These are phyloP conservation scores for Minunthozetes semirufus DNA, from an alignment of 2,888 invertebrate genomes.

Conservation along the genomic window DNA sequence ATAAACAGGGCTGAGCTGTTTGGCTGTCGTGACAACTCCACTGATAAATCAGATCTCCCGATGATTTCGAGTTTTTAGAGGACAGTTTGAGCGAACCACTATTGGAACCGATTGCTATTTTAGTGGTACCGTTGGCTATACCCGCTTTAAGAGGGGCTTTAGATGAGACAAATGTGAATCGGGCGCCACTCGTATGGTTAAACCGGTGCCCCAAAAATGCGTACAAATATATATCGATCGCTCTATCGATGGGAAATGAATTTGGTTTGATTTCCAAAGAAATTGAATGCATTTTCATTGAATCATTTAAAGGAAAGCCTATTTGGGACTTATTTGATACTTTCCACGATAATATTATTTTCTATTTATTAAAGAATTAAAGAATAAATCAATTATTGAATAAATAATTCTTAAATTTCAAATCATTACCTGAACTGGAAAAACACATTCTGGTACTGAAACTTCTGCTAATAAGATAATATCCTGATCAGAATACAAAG, in stretches of 20 bases:
- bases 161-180: slow-evolving; percentile 24
- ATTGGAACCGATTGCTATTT: slow-evolving; percentile 34
- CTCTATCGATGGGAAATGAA: slow-evolving; percentile 34
- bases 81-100: slow-evolving; percentile 33
- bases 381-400: not conserved
- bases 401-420: too few relatives aligned
- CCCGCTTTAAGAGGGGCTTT: slow-evolving; percentile 33
- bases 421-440: slow-evolving; percentile 34
- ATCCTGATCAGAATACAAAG: slow-evolving; percentile 25
- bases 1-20: slow-evolving; percentile 36
- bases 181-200: slow-evolving; percentile 36
- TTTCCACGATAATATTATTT: slow-evolving; percentile 35
- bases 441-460: slow-evolving; percentile 35
- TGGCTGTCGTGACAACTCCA: slow-evolving; percentile 42
- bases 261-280: slow-evolving; percentile 32
- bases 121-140: slow-evolving; percentile 34
- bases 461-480: slow-evolving; percentile 34
- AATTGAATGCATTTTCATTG: slow-evolving; percentile 6
- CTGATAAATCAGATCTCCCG: slow-evolving; percentile 39
- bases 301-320: slow-evolving; percentile 33
- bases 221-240: slow-evolving; percentile 32
- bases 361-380: slow-evolving; percentile 8
- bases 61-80: slow-evolving; percentile 27
- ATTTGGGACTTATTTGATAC: slow-evolving; percentile 35
- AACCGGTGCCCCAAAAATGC: slow-evolving; percentile 34